phyloP scores from a whole-genome alignment of 2,888 invertebrate species.

The Drosophila neoperkinsi region DNA sequence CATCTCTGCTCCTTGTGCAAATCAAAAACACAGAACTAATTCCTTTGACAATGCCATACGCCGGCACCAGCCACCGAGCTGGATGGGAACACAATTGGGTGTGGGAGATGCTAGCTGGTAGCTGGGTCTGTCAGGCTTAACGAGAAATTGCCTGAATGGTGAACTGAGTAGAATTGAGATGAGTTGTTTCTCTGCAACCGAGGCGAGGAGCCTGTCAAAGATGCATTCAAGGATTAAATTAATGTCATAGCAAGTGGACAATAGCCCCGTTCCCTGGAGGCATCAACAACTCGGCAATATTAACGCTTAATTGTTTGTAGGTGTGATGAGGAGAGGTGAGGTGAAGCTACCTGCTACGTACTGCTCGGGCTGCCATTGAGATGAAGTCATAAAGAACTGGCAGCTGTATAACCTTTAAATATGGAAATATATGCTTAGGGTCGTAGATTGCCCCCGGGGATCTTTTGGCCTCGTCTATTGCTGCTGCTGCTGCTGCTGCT shows the following conservation, averaged over 20 bases:
- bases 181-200: slow-evolving; percentile 36
- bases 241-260: slow-evolving; percentile 79
- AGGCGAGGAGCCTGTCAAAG: slow-evolving; percentile 72
- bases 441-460: slow-evolving; percentile 58
- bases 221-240: slow-evolving; percentile 81
- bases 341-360: slow-evolving; percentile 30
- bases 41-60: slow-evolving; percentile 79
- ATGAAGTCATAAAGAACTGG: slow-evolving; percentile 73
- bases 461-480: slow-evolving; percentile 16
- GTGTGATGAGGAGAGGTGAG: neutral
- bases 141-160: slow-evolving; percentile 30
- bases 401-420: slow-evolving; percentile 66
- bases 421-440: slow-evolving; percentile 73
- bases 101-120: slow-evolving; percentile 1
- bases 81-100: slow-evolving; percentile 7
- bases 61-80: slow-evolving; percentile 50
- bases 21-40: slow-evolving; percentile 80
- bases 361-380: slow-evolving; percentile 30
- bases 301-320: slow-evolving; percentile 76
- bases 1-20: slow-evolving; percentile 66
- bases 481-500: neutral
- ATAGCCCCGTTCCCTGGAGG: slow-evolving; percentile 43
- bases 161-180: slow-evolving; percentile 21
- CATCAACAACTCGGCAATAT: slow-evolving; percentile 49
- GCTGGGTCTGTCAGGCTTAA: slow-evolving; percentile 40